These are phyloP conservation scores for Hydra vulgaris DNA, from an alignment of 30 jellyfish, hydroid and myxozoan genomes.

Conservation along the genomic window DNA sequence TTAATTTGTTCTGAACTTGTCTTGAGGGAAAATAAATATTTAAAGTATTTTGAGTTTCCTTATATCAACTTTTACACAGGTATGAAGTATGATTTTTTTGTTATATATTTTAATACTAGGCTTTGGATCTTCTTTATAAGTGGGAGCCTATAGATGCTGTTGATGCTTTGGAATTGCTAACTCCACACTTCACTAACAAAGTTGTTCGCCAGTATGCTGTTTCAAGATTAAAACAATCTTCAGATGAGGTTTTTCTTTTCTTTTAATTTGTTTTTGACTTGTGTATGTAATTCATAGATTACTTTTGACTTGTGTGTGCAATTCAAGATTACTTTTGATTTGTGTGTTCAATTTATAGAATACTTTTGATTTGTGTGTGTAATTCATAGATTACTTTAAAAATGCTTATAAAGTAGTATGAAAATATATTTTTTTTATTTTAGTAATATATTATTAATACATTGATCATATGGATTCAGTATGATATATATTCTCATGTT, in stretches of 20 bases:
- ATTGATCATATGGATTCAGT: too few relatives aligned
- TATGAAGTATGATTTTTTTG: background rate
- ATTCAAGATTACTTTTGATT: too few relatives aligned
- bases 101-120: constrained; percentile 21
- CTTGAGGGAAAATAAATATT: too few relatives aligned
- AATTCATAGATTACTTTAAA: too few relatives aligned
- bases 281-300: background rate
- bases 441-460: too few relatives aligned
- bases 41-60: background rate
- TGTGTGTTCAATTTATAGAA: too few relatives aligned
- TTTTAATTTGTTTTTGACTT: background rate
- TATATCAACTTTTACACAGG: background rate
- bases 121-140: constrained; percentile 64
- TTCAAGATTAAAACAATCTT: constrained; percentile 86
- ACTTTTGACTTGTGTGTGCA: too few relatives aligned
- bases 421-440: too few relatives aligned
- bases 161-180: constrained; percentile 85
- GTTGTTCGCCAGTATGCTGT: constrained; percentile 95
- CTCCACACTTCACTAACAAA: constrained; percentile 91
- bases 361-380: background rate
- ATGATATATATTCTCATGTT: too few relatives aligned
- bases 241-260: constrained; percentile 59
- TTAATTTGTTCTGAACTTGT: too few relatives aligned
- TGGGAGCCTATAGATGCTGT: constrained; percentile 98
- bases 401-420: too few relatives aligned